Conservation (phyloP, 2,113 vertebrate genomes). For the Passer montanus region DNA sequence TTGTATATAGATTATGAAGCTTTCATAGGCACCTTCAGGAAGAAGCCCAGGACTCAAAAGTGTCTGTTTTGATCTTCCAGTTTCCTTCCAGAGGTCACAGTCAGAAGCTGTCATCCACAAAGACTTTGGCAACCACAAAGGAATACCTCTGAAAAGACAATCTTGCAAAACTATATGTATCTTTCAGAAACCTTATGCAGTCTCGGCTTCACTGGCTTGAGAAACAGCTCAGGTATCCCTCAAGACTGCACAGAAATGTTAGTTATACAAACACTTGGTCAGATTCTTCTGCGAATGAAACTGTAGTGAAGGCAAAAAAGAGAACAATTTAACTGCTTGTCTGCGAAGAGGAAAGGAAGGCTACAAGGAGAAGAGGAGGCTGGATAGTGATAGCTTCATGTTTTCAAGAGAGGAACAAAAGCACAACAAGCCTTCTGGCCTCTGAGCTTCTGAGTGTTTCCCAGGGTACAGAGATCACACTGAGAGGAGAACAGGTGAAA, state of each 20-base stretch:
- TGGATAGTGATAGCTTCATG: background rate
- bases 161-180: background rate
- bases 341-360: background rate
- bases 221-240: background rate
- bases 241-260: background rate
- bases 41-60: background rate
- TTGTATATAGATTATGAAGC: background rate
- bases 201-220: background rate
- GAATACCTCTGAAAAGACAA: background rate
- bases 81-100: background rate
- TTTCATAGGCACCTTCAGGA: background rate
- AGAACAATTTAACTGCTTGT: background rate
- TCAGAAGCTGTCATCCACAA: background rate
- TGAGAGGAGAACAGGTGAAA: background rate
- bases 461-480: background rate
- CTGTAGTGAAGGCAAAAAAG: background rate
- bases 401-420: background rate
- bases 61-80: background rate
- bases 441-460: background rate
- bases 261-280: background rate
- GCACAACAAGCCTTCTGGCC: background rate
- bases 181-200: background rate
- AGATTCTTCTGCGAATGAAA: background rate
- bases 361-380: background rate
- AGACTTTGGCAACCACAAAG: background rate